phyloP scores from a whole-genome alignment of 2,797 vertebrate genomes.

The Rhinophrynus dorsalis region DNA sequence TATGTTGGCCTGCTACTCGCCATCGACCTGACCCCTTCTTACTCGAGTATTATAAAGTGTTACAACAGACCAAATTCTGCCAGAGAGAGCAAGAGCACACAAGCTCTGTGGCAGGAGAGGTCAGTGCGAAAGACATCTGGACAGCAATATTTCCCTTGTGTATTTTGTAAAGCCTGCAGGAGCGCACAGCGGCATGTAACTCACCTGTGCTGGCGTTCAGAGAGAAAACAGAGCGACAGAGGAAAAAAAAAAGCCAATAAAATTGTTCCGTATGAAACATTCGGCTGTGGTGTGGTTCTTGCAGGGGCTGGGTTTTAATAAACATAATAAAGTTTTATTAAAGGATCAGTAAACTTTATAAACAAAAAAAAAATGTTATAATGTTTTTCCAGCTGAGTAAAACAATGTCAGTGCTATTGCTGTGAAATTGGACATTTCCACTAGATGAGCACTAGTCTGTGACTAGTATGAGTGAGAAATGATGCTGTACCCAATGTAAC shows the following conservation, averaged over 20 bases:
- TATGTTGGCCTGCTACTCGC: not conserved
- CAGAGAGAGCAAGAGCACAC: not conserved
- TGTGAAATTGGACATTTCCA: no score
- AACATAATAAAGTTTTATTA: no score
- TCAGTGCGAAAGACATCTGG: constrained; percentile 14
- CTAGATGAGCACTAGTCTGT: no score
- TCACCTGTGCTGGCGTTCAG: constrained; percentile 28
- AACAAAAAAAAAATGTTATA: no score
- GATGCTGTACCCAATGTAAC: no score
- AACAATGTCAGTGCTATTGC: no score
- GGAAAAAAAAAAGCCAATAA: constrained; percentile 37
- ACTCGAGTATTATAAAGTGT: constrained; percentile 41
- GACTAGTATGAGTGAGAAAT: no score
- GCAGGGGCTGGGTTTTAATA: no score
- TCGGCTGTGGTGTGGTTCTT: constrained; percentile 20
- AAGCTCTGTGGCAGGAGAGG: constrained; percentile 23
- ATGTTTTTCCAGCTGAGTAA: no score
- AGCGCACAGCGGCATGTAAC: constrained; percentile 44
- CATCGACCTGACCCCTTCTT: constrained; percentile 30
- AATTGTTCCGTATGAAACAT: constrained; percentile 40
- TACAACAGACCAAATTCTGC: constrained; percentile 7
- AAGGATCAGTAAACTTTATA: no score
- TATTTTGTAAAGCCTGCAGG: constrained; percentile 37
- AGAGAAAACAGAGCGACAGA: constrained; percentile 23
- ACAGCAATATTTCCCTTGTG: constrained; percentile 47